Base-by-base conservation (phyloP, 2,797 vertebrate genomes). In the Eulemur rubriventer region DNA sequence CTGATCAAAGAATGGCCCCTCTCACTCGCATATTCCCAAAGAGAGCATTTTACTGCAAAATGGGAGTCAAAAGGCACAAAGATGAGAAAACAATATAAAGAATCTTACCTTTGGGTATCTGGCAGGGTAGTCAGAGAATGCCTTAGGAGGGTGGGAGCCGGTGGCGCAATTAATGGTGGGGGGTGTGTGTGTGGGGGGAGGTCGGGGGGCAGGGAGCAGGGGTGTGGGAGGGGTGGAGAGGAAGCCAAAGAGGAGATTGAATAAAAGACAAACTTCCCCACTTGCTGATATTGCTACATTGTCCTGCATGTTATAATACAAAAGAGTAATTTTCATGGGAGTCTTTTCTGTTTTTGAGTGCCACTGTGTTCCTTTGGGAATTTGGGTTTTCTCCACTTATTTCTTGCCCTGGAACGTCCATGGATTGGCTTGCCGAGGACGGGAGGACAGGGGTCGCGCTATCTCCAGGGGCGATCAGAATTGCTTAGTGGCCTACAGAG, bases 21-120 rank as follows among this genome's bases (percentile, higher is more conserved):
- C 16, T 70, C 38, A 88, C 41, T 89, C 87, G 7, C 12, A 30
- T 57, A 52, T 85, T 72, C 46, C 81, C 89, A 93, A 48, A 55
- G 13, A 83, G 33, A 96, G 30, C 7, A 87, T 93, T 90, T 97
- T 72, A 83, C 90, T 67, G 10, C 13, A 67, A 70, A 94, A 65
- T 82, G 78, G 73, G 50, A 95, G 52, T 63, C 38, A 94, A 78
- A 65, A 86, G 50, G 65, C 43, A 65, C 22, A 50, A 57, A 73
- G 30, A 33, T 38, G 59, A 59, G 59, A 35, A 76, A 78, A 84
- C 41, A 41, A 16, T 22, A 35, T n/a, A 67, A 85, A 83, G 38
- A 20, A 41, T 59, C n/a, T 81, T 28, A 22, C 9, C 55, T 69
- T 48, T 52, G 63, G n/a, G 24, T n/a, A 55, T 72, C 43, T 82